A percentile compares a stretch with the other conserved stretches of the same genome.
Conservation (phyloP, 1,140 invertebrate genomes). For the Alviniconcha marisindica region DNA sequence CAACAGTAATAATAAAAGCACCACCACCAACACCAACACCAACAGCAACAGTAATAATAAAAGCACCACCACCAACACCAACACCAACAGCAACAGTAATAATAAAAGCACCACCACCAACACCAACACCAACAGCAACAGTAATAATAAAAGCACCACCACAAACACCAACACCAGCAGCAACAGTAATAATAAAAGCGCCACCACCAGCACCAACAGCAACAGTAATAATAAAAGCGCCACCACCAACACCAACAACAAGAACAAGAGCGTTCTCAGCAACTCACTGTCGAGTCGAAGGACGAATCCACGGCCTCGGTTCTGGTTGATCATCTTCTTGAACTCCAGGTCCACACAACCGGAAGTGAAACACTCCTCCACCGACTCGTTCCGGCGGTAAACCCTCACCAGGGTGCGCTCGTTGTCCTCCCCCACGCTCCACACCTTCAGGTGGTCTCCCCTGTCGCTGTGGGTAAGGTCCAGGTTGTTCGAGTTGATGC, state of each 20-base stretch:
- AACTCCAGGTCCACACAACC: conserved; percentile 42
- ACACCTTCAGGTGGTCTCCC: conserved; percentile 33
- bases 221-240: no score
- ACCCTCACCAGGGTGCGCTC: neutral
- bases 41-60: no score
- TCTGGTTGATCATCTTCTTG: neutral
- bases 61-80: no score
- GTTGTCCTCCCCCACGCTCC: conserved; percentile 14
- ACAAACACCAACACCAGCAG: neutral
- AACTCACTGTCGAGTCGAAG: conserved; percentile 41
- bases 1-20: no score
- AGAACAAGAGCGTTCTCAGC: no score
- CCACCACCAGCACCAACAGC: no score
- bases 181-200: no score
- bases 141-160: neutral
- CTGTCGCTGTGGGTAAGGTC: conserved; percentile 31
- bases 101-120: no score
- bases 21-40: no score
- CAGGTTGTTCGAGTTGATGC: conserved; percentile 31
- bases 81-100: no score
- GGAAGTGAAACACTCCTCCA: neutral
- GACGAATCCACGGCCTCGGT: conserved; percentile 20
- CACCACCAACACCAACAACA: no score
- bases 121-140: no score
- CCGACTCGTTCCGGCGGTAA: neutral